Evolutionary conservation across 1,140 invertebrate species (phyloP).

Genomic region (Helicoverpa armigera): DNA sequence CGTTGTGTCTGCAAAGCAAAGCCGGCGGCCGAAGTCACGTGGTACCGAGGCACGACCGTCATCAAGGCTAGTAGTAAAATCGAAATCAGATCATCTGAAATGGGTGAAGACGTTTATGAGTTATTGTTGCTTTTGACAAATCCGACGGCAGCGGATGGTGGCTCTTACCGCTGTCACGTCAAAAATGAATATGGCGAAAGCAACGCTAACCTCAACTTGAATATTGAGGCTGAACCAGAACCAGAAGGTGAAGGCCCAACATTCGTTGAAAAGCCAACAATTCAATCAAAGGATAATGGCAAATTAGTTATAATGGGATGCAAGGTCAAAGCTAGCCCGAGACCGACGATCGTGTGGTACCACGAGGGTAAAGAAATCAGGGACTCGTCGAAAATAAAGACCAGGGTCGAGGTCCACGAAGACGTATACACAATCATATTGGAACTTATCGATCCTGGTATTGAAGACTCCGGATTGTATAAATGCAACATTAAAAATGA

Average conservation of each 20-base stretch:
- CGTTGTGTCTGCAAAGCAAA: slow-evolving; percentile 98
- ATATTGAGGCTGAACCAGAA: slow-evolving; percentile 98
- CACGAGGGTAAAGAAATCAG: slow-evolving; percentile 92
- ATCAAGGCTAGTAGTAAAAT: slow-evolving; percentile 96
- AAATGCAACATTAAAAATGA: slow-evolving; percentile 99
- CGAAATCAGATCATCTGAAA: slow-evolving; percentile 91
- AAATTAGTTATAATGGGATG: slow-evolving; percentile 99
- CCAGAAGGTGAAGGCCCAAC: slow-evolving; percentile 97
- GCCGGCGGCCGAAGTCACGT: slow-evolving; percentile 95
- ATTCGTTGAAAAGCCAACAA: slow-evolving; percentile 98
- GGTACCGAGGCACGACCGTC: slow-evolving; percentile 95
- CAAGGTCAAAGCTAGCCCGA: slow-evolving; percentile 97
- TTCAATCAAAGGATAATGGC: slow-evolving; percentile 97
- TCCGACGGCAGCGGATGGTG: slow-evolving; percentile 97
- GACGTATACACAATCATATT: slow-evolving; percentile 96
- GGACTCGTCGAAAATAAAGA: slow-evolving; percentile 93
- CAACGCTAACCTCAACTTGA: slow-evolving; percentile 99
- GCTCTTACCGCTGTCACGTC: slow-evolving; percentile 98
- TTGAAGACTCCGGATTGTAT: slow-evolving; percentile 98
- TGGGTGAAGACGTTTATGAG: slow-evolving; percentile 96
- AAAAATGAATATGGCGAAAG: slow-evolving; percentile 99
- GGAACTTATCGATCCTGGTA: slow-evolving; percentile 96
- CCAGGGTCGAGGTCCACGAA: slow-evolving; percentile 93
- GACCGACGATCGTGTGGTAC: slow-evolving; percentile 98
- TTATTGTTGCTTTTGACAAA: slow-evolving; percentile 94